Evolutionary conservation across 2,113 vertebrate species (phyloP).

Genomic region (Strigops habroptila): DNA sequence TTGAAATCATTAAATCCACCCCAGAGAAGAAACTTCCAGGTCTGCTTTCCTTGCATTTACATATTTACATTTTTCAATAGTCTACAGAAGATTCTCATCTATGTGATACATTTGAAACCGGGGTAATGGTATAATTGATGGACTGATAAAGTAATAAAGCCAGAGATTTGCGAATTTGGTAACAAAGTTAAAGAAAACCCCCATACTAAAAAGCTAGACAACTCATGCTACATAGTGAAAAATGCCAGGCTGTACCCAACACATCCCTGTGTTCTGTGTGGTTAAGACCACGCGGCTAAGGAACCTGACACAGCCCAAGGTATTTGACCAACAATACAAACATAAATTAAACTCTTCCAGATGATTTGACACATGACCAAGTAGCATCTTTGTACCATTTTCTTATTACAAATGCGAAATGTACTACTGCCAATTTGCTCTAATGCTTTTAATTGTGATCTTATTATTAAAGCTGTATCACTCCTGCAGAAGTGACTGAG

Average conservation of each 20-base stretch:
- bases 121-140: not conserved
- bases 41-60: not conserved
- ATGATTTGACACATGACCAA: not conserved
- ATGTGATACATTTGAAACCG: not conserved
- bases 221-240: accelerated
- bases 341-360: not conserved
- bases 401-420: not conserved
- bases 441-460: not conserved
- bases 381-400: not conserved
- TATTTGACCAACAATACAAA: not conserved
- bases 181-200: not conserved
- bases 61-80: not conserved
- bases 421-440: not conserved
- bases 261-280: not conserved
- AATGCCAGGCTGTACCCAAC: not conserved
- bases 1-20: not conserved
- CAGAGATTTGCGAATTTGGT: not conserved
- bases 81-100: not conserved
- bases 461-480: not conserved
- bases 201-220: not conserved
- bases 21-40: not conserved
- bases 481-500: not conserved
- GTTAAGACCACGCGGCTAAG: not conserved
- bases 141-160: not conserved
- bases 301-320: not conserved